Evolutionary conservation across 2,888 invertebrate genomes (phyloP).

Genomic region (Pterostichus madidus): DNA sequence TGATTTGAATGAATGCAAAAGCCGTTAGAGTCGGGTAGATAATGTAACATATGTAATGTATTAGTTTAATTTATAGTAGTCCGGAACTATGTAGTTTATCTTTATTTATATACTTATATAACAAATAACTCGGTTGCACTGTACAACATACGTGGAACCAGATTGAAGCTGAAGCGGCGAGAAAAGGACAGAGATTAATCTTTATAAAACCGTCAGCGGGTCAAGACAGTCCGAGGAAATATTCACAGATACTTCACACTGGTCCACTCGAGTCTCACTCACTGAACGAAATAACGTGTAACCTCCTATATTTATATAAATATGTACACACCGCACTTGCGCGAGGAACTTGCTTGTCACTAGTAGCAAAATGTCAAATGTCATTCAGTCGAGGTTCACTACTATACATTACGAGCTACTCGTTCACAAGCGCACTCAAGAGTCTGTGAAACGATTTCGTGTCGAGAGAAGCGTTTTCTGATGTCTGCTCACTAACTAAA

Average conservation of each 20-base stretch:
- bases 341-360: slow-evolving; percentile 47
- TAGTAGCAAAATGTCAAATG: background rate
- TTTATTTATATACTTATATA: slow-evolving; percentile 64
- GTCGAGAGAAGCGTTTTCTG: background rate
- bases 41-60: slow-evolving; percentile 25
- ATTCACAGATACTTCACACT: slow-evolving; percentile 57
- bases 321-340: slow-evolving; percentile 62
- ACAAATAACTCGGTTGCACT: slow-evolving; percentile 68
- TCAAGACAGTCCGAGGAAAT: slow-evolving; percentile 36
- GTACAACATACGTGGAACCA: slow-evolving; percentile 68
- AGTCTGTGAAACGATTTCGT: background rate
- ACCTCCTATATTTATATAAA: slow-evolving; percentile 60
- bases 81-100: slow-evolving; percentile 58
- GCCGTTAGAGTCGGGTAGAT: background rate
- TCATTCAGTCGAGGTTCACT: no score
- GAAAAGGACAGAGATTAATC: slow-evolving; percentile 68
- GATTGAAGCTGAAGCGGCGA: slow-evolving; percentile 69
- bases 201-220: background rate
- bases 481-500: background rate
- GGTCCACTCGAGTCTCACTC: slow-evolving; percentile 57
- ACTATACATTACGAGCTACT: slow-evolving; percentile 15
- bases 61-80: slow-evolving; percentile 42
- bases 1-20: background rate
- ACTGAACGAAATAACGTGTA: slow-evolving; percentile 61
- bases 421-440: slow-evolving; percentile 2